A percentile compares a stretch with the other conserved stretches of the same genome.
Conservation (phyloP, 1,140 invertebrate species). For the Andrena cerasifolii region DNA sequence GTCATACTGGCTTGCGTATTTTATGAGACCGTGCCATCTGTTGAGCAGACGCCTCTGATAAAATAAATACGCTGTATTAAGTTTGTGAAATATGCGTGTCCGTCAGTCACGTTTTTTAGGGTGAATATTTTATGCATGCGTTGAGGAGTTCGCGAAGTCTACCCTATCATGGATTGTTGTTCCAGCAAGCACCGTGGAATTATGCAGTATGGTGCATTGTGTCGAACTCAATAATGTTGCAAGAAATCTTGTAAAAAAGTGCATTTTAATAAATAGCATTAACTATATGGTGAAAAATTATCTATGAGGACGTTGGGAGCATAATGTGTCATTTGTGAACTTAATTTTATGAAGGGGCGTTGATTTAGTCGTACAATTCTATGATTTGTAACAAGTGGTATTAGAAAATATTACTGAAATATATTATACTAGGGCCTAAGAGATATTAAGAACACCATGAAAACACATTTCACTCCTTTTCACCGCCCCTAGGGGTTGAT, state of each 20-base stretch:
- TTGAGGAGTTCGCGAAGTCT: background rate
- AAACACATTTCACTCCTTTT: no score
- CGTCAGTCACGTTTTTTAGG: conserved; percentile 13
- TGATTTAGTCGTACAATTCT: no score
- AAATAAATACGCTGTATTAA: conserved; percentile 33
- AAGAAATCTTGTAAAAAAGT: background rate
- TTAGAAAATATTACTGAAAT: no score
- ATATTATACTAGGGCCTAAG: no score
- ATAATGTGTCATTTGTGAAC: no score
- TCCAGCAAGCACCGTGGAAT: background rate
- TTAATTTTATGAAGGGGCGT: no score
- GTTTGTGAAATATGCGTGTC: conserved; percentile 20
- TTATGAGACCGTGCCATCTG: conserved; percentile 29
- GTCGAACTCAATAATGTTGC: background rate
- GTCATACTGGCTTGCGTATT: conserved; percentile 18
- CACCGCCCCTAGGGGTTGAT: no score
- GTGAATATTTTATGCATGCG: conserved; percentile 32
- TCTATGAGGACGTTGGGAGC: no score
- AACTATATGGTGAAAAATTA: no score
- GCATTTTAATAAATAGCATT: no score
- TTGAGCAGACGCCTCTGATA: conserved; percentile 7
- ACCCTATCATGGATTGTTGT: conserved; percentile 14
- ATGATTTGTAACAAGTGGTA: no score
- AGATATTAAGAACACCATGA: no score
- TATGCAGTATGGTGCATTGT: background rate